Conservation (phyloP, 1,140 invertebrate species). For the Eupeodes corollae region DNA sequence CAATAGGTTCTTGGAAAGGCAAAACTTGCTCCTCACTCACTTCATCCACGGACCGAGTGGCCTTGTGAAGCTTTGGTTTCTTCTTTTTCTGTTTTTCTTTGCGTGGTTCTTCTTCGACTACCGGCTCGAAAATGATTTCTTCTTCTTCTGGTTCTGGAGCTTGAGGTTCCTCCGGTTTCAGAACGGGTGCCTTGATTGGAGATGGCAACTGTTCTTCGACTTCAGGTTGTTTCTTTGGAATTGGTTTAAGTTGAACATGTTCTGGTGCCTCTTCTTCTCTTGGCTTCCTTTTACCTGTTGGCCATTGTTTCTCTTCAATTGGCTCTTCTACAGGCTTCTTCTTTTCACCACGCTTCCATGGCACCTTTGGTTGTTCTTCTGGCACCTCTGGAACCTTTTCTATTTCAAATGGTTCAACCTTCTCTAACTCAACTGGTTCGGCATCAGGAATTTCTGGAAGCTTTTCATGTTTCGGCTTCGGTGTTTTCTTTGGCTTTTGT, state of each 20-base stretch:
- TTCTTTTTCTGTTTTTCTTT: constrained; percentile 32
- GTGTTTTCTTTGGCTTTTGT: constrained; percentile 24
- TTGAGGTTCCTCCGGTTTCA: constrained; percentile 22
- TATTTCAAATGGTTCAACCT: constrained; percentile 30
- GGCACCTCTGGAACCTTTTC: constrained; percentile 31
- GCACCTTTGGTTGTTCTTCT: constrained; percentile 30
- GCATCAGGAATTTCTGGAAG: constrained; percentile 25
- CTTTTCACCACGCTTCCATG: constrained; percentile 32
- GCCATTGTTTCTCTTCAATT: constrained; percentile 37
- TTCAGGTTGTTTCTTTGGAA: constrained; percentile 32
- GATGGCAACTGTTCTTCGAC: constrained; percentile 20
- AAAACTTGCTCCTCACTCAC: constrained; percentile 27
- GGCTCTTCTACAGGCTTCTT: constrained; percentile 35
- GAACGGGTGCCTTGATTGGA: constrained; percentile 26
- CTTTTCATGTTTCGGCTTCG: constrained; percentile 28
- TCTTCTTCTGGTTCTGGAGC: constrained; percentile 21
- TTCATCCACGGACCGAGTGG: constrained; percentile 29
- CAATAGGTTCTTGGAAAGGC: constrained; percentile 29
- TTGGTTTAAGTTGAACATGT: constrained; percentile 41
- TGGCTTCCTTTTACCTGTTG: constrained; percentile 34
- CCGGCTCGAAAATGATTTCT: constrained; percentile 21
- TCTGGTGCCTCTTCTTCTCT: constrained; percentile 38
- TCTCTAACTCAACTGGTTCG: constrained; percentile 25
- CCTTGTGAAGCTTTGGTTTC: constrained; percentile 31
- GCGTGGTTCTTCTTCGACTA: constrained; percentile 17